Evolutionary conservation across 2,888 invertebrate genomes (phyloP).

Genomic region (Quadriops clusia): DNA sequence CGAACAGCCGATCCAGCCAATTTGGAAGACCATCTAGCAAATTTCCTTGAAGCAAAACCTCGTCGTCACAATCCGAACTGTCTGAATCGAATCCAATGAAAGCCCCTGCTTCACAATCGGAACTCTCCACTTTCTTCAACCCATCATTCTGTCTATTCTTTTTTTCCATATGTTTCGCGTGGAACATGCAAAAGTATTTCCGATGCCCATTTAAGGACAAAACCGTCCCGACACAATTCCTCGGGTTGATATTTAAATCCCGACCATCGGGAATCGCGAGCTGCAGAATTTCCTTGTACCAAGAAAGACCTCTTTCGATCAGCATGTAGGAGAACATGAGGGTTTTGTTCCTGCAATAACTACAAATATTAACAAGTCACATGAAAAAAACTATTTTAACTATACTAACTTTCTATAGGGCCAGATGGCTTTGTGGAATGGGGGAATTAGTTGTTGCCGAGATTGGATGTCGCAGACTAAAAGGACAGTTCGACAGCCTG

Average conservation of each 20-base stretch:
- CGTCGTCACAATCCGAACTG: slow-evolving; percentile 48
- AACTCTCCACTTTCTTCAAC: slow-evolving; percentile 26
- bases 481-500: slow-evolving; percentile 89
- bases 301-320: slow-evolving; percentile 81
- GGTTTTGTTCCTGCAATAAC: slow-evolving; percentile 73
- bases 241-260: slow-evolving; percentile 81
- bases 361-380: slow-evolving; percentile 1
- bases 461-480: slow-evolving; percentile 82
- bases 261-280: slow-evolving; percentile 73
- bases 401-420: slow-evolving; percentile 79
- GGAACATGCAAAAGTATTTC: slow-evolving; percentile 98
- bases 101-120: slow-evolving; percentile 70
- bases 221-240: slow-evolving; percentile 95
- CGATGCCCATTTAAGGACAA: slow-evolving; percentile 91
- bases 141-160: slow-evolving; percentile 23
- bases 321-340: slow-evolving; percentile 89
- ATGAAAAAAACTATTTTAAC: slow-evolving; percentile 4
- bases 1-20: slow-evolving; percentile 95
- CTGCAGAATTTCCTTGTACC: slow-evolving; percentile 86
- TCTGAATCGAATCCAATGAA: slow-evolving; percentile 75
- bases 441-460: slow-evolving; percentile 73
- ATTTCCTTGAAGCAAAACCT: slow-evolving; percentile 38
- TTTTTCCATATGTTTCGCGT: slow-evolving; percentile 84
- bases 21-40: slow-evolving; percentile 84
- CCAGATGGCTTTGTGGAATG: slow-evolving; percentile 89